Percentiles rank a stretch among this genome's conserved stretches.
Evolutionary conservation across 2,888 invertebrate species (phyloP).

Genomic region (Thera britannica): DNA sequence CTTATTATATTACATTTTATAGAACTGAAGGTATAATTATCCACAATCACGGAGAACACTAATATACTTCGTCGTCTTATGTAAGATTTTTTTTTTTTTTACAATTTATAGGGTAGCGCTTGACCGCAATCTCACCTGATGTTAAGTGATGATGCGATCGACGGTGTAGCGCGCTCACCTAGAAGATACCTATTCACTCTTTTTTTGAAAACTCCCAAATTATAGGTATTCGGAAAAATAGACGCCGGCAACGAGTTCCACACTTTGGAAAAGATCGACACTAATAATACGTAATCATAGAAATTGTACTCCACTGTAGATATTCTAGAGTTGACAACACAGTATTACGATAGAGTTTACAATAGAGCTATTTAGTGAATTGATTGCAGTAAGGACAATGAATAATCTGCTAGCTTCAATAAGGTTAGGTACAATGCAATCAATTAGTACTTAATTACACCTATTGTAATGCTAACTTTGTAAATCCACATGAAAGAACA

Average conservation of each 20-base stretch:
- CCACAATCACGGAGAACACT: too few relatives aligned
- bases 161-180: too few relatives aligned
- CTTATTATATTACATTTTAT: too few relatives aligned
- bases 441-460: not conserved
- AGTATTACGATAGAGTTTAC: slow-evolving; percentile 4
- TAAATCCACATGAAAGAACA: not conserved
- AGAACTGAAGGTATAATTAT: too few relatives aligned
- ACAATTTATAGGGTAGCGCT: too few relatives aligned
- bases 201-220: too few relatives aligned
- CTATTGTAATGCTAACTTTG: not conserved
- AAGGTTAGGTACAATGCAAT: not conserved
- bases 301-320: slow-evolving; percentile 1
- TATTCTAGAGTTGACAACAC: not conserved
- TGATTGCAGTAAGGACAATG: slow-evolving; percentile 24
- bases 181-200: too few relatives aligned
- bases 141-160: too few relatives aligned
- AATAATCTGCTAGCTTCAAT: slow-evolving; percentile 20
- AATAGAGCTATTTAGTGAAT: slow-evolving; percentile 10
- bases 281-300: slow-evolving; percentile 18
- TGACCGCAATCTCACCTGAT: slow-evolving; percentile 8
- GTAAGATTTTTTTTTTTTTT: too few relatives aligned
- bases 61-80: too few relatives aligned
- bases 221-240: too few relatives aligned
- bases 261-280: slow-evolving; percentile 20
- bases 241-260: not conserved